These are phyloP conservation scores for Protosalanx chinensis DNA, from an alignment of 2,797 vertebrate genomes.

Conservation along the genomic window DNA sequence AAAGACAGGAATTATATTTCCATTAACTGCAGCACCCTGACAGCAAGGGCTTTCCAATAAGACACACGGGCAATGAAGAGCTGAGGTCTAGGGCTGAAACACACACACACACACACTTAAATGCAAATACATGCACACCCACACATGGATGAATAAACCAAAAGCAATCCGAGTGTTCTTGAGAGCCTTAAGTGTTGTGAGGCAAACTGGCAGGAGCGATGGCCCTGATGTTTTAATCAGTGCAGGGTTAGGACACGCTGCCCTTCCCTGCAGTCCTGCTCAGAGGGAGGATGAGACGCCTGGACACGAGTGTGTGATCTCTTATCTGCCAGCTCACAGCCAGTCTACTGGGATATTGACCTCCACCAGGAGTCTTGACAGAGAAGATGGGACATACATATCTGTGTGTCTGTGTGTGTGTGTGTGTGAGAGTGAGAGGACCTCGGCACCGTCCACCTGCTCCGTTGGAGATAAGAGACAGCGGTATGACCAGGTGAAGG, in stretches of 20 bases:
- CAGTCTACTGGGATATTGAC: not conserved
- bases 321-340: constrained; percentile 15
- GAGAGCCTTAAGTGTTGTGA: not conserved
- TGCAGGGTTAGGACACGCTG: not conserved
- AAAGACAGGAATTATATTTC: constrained; percentile 28
- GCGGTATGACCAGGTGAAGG: not conserved
- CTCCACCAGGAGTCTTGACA: not conserved
- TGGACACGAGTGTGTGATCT: not conserved
- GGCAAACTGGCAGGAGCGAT: not conserved
- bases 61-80: not conserved
- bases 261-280: not conserved
- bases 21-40: constrained; percentile 30
- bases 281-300: not conserved
- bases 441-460: not conserved
- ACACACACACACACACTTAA: constrained; percentile 8
- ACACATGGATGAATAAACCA: constrained; percentile 2
- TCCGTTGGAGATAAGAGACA: not conserved
- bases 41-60: not conserved
- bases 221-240: not conserved
- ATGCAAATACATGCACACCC: not conserved
- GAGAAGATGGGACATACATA: not conserved
- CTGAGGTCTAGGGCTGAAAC: not conserved
- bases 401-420: not conserved
- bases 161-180: not conserved
- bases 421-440: not conserved